Evolutionary conservation across 1,140 invertebrate species (phyloP).

Genomic region (Armadillidium nasatum): DNA sequence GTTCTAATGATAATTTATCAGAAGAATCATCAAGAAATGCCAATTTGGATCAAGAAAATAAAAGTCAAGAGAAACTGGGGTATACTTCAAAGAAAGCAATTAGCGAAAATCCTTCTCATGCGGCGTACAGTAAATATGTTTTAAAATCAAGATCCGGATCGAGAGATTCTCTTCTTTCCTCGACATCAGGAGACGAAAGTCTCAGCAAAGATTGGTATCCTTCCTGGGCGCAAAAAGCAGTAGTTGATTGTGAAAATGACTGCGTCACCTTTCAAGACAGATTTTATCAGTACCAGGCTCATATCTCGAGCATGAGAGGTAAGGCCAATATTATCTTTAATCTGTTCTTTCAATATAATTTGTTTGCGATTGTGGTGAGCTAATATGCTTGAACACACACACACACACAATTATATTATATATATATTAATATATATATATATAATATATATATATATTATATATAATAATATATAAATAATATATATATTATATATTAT

Average conservation of each 20-base stretch:
- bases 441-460: no score
- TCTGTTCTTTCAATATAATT: no score
- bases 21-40: not conserved
- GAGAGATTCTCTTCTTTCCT: not conserved
- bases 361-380: no score
- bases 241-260: not conserved
- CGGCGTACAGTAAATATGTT: not conserved
- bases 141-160: not conserved
- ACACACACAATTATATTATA: no score
- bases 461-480: no score
- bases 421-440: no score
- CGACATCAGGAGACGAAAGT: not conserved
- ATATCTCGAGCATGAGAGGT: slow-evolving; percentile 2
- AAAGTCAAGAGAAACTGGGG: not conserved
- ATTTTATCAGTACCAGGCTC: not conserved
- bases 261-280: not conserved
- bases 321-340: not conserved
- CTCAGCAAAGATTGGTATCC: not conserved
- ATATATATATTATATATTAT: no score
- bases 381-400: no score
- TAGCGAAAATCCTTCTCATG: not conserved
- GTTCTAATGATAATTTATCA: not conserved
- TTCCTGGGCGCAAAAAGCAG: not conserved
- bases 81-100: not conserved
- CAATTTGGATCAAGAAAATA: not conserved